Evolutionary conservation across 1,140 invertebrate genomes (phyloP).

Genomic region (Panonychus citri): DNA sequence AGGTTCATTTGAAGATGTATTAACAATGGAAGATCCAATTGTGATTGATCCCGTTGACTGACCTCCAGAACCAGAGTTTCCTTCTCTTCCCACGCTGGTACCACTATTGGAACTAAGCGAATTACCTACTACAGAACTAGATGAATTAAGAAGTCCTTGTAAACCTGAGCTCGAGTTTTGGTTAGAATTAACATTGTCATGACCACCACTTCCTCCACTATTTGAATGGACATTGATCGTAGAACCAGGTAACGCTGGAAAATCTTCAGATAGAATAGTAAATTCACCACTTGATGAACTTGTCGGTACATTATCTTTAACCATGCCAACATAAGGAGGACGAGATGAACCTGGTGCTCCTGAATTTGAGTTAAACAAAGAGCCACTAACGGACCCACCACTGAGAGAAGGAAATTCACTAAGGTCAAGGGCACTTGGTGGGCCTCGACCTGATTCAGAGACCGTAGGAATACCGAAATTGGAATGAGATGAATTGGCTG

Average conservation of each 20-base stretch:
- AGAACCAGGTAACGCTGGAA: slow-evolving; percentile 74
- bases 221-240: not conserved
- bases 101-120: not conserved
- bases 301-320: slow-evolving; percentile 60
- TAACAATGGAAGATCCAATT: not conserved
- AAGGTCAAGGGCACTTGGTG: slow-evolving; percentile 9
- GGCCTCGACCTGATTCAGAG: not conserved
- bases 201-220: not conserved
- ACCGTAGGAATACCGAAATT: not conserved
- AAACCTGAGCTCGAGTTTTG: not conserved
- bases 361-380: not conserved
- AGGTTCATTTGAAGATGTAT: not conserved
- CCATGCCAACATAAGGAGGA: slow-evolving; percentile 49
- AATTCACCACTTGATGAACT: slow-evolving; percentile 61
- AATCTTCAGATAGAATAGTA: slow-evolving; percentile 93
- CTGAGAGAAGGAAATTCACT: slow-evolving; percentile 13
- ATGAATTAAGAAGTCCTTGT: not conserved
- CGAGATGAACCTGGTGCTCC: not conserved
- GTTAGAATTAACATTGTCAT: slow-evolving; percentile 1
- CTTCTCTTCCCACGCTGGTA: not conserved
- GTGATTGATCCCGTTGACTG: not conserved
- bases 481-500: not conserved
- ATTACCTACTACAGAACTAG: not conserved
- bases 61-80: not conserved
- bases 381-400: not conserved